Percentiles rank a stretch among this genome's conserved stretches.
Evolutionary conservation across 2,888 invertebrate species (phyloP).

Genomic region (Hipparchia sbordonii): DNA sequence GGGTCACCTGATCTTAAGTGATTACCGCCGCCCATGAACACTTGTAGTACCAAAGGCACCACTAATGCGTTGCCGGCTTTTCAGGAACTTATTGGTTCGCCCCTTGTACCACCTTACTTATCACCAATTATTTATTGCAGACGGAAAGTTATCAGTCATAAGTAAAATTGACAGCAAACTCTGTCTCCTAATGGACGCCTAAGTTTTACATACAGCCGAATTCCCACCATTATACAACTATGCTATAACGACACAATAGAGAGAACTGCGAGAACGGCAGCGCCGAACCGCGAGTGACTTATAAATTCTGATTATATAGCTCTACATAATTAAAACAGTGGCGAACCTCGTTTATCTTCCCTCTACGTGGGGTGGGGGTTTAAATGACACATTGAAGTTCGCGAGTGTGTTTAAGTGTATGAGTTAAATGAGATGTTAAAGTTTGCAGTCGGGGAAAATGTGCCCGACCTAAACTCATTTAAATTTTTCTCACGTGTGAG

Average conservation of each 20-base stretch:
- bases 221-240: conserved; percentile 4
- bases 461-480: not conserved
- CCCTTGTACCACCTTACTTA: too few species aligned
- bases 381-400: conserved; percentile 11
- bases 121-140: too few species aligned
- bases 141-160: too few species aligned
- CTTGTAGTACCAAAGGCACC: too few species aligned
- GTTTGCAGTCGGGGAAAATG: not conserved
- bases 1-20: too few species aligned
- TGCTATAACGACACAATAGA: not conserved
- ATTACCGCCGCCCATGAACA: too few species aligned
- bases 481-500: not conserved
- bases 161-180: too few species aligned
- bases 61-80: too few species aligned
- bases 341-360: conserved; percentile 19
- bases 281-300: conserved; percentile 22
- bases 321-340: conserved; percentile 25
- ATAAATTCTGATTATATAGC: conserved; percentile 29
- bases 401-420: conserved; percentile 12
- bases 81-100: too few species aligned
- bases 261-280: conserved; percentile 7
- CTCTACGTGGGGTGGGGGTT: not conserved
- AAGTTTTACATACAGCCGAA: not conserved
- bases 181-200: too few species aligned
- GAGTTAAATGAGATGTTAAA: conserved; percentile 12